Percentiles rank a stretch among this genome's conserved stretches.
These are phyloP conservation scores for Epinotia nisella DNA, from an alignment of 2,888 invertebrate genomes.

Conservation along the genomic window DNA sequence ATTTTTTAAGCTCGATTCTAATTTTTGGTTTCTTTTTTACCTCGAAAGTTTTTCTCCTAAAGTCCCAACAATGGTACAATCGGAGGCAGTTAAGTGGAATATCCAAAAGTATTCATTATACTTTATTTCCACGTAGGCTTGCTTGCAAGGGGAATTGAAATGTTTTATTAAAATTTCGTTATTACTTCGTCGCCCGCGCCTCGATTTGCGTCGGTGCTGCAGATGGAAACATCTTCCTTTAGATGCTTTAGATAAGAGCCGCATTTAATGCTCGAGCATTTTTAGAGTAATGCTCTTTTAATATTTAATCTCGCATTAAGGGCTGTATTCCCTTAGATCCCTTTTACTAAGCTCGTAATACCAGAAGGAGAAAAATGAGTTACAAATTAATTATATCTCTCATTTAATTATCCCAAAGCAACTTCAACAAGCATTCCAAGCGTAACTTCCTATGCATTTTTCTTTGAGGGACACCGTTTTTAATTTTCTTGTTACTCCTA, in stretches of 20 bases:
- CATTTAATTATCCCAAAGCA: slow-evolving; percentile 39
- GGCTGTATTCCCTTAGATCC: slow-evolving; percentile 57
- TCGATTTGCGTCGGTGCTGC: slow-evolving; percentile 53
- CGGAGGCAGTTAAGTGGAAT: slow-evolving; percentile 62
- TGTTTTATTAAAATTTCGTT: slow-evolving; percentile 78
- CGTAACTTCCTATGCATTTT: slow-evolving; percentile 37
- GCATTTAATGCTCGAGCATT: slow-evolving; percentile 73
- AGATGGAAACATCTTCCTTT: slow-evolving; percentile 61
- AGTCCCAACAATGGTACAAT: slow-evolving; percentile 64
- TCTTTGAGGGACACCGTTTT: slow-evolving; percentile 26
- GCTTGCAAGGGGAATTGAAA: slow-evolving; percentile 55
- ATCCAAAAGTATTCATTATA: slow-evolving; percentile 61
- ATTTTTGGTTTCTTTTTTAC: slow-evolving; percentile 50
- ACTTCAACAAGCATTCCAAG: slow-evolving; percentile 40
- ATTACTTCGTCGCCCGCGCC: slow-evolving; percentile 62
- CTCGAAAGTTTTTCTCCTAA: slow-evolving; percentile 55
- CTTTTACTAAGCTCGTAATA: slow-evolving; percentile 58
- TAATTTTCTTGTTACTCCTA: slow-evolving; percentile 29
- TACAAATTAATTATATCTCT: slow-evolving; percentile 46
- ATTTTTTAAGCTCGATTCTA: slow-evolving; percentile 48
- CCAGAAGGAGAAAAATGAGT: slow-evolving; percentile 58
- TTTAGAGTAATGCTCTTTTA: slow-evolving; percentile 74
- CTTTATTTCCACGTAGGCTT: slow-evolving; percentile 60
- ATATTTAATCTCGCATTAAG: slow-evolving; percentile 78
- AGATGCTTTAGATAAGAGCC: slow-evolving; percentile 50